Evolutionary conservation across 2,113 vertebrate genomes (phyloP), one percentile per base, ranked within the genome.

Genomic region (Melozone crissalis): DNA sequence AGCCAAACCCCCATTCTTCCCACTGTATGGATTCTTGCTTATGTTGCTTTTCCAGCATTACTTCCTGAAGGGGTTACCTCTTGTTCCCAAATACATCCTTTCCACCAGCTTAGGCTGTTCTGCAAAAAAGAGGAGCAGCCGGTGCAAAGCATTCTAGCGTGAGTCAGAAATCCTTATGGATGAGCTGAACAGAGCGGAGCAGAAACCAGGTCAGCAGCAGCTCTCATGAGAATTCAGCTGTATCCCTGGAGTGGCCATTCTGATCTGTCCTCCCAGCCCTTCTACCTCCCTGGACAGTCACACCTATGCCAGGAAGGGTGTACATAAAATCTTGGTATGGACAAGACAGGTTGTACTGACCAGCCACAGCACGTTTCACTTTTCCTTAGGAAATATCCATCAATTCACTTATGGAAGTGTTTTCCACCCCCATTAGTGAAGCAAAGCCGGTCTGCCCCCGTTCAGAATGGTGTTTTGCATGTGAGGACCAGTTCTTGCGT

Each of bases 191-290:
- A 30, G 72, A 84, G 73, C 10, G 0, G 47, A 84, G 77, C 66
- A 72, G 77, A 84, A 97, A 92, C 16, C 77, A 78, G 93, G 77
- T 81, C 84, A 84, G 7, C n/a, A 92, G 83, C 44, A 86, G 86
- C 58, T 72, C 47, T 87, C 57, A 12, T 5, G 31, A 78, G 74
- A 78, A 81, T 84, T 51, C 14, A 84, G 47, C 65, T 84, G 5
- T 31, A 55, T 47, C 31, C 49, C 61, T 31, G 44, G 35, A 33
- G 75, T 37, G 27, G 37, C 57, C 65, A 33, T 81, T 78, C 57
- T 49, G 31, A 63, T 61, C 57, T 55, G 31, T 63, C 55, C 68
- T 82, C 51, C 41, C 44, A 65, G 16, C 22, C 47, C 22, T 89
- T 55, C 68, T 41, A 13, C 66, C 52, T 55, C 28, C 68, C 27